Conservation (phyloP, 2,797 vertebrate genomes). For the Petrocephalus sullivani region DNA sequence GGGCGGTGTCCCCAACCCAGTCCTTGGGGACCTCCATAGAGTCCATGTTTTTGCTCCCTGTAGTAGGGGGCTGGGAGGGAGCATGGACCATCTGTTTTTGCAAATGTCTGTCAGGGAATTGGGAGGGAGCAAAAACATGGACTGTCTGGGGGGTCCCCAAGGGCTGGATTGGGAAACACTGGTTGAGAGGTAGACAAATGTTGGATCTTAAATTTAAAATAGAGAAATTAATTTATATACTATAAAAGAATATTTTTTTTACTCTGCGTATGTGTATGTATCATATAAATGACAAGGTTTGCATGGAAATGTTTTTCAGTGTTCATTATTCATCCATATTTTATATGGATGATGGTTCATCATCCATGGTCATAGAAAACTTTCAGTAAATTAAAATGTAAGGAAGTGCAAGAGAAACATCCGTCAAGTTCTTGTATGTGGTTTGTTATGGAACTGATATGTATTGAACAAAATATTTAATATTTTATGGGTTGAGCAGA, state of each 20-base stretch:
- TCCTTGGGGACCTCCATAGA: too few species aligned
- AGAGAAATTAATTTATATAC: neutral
- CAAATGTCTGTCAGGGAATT: neutral
- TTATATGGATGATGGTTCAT: neutral
- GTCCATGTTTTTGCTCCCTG: neutral
- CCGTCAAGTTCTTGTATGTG: neutral
- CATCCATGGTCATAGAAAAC: neutral
- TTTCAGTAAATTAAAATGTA: neutral
- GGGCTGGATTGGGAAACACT: neutral
- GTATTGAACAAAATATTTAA: neutral
- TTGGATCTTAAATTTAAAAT: neutral
- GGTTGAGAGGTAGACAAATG: neutral
- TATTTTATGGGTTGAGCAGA: neutral
- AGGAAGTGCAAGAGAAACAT: neutral
- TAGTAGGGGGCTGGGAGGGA: neutral
- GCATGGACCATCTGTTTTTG: neutral
- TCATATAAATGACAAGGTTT: neutral
- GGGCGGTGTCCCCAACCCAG: neutral
- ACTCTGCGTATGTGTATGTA: neutral
- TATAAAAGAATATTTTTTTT: neutral
- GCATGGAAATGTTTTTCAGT: neutral
- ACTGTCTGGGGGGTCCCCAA: neutral
- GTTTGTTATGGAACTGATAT: neutral
- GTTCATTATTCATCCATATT: neutral
- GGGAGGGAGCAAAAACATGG: neutral